phyloP scores from a whole-genome alignment of 2,888 invertebrate species.

The Aethes cnicana region DNA sequence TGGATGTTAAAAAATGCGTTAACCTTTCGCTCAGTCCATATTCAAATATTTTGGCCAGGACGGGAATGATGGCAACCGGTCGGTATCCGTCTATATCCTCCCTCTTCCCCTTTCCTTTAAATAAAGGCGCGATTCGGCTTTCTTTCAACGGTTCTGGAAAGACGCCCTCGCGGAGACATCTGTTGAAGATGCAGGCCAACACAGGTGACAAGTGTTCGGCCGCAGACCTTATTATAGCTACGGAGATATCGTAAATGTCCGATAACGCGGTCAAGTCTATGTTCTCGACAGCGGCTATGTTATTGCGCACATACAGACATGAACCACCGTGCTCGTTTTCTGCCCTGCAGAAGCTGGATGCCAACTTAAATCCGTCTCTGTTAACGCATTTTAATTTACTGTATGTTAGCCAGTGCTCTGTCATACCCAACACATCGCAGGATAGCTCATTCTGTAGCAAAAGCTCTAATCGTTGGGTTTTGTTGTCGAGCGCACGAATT shows the following conservation, averaged over 20 bases:
- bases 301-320: not conserved
- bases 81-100: not conserved
- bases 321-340: not conserved
- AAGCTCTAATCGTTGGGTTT: not conserved
- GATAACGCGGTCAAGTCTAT: not conserved
- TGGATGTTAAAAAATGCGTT: not conserved
- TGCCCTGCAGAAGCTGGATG: not conserved
- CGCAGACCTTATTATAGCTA: not conserved
- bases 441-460: not conserved
- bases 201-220: not conserved
- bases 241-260: not conserved
- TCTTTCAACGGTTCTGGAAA: not conserved
- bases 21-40: not conserved
- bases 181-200: not conserved
- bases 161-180: not conserved
- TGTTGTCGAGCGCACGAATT: not conserved
- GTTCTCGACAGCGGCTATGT: not conserved
- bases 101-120: not conserved
- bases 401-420: not conserved
- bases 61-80: conserved; percentile 7
- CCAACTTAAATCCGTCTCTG: not conserved
- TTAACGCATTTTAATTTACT: not conserved
- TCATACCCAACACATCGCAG: not conserved
- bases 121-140: not conserved
- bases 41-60: not conserved